Conservation (phyloP, 2,113 vertebrate genomes). For the Anguilla japonica region DNA sequence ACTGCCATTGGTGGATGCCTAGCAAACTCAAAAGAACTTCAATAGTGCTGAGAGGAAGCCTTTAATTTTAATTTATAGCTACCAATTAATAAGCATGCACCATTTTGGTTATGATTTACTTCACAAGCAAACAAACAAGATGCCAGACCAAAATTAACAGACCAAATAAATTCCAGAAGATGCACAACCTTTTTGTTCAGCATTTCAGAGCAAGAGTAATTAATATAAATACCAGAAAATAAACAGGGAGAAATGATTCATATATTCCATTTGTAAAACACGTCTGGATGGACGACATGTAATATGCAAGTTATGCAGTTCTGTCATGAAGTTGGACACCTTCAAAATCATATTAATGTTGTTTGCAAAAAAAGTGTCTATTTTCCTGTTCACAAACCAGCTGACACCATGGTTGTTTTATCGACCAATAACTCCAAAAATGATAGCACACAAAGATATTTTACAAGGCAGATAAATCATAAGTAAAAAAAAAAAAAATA, state of each 20-base stretch:
- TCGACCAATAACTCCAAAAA: constrained; percentile 51
- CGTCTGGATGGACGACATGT: neutral
- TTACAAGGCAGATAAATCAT: constrained; percentile 35
- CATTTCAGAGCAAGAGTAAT: constrained; percentile 25
- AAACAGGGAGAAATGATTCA: neutral
- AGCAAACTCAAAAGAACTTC: neutral
- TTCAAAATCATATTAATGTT: constrained; percentile 5
- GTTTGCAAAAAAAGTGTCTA: constrained; percentile 37
- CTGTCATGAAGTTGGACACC: constrained; percentile 3
- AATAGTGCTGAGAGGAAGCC: neutral
- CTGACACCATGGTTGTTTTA: constrained; percentile 49
- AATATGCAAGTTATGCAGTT: constrained; percentile 2
- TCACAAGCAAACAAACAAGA: neutral
- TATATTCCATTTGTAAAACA: neutral
- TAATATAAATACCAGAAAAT: neutral
- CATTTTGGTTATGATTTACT: neutral
- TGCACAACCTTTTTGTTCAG: constrained; percentile 24
- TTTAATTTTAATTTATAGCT: neutral
- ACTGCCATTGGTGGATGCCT: too few relatives aligned
- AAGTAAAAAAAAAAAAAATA: neutral
- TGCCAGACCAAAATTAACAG: neutral
- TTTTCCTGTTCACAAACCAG: neutral
- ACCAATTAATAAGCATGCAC: neutral
- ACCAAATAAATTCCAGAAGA: neutral
- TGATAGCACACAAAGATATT: constrained; percentile 51